Percentiles rank a stretch among this genome's conserved stretches.
Conservation (phyloP, 2,797 vertebrate genomes). For the Phrynocephalus guinanensis region DNA sequence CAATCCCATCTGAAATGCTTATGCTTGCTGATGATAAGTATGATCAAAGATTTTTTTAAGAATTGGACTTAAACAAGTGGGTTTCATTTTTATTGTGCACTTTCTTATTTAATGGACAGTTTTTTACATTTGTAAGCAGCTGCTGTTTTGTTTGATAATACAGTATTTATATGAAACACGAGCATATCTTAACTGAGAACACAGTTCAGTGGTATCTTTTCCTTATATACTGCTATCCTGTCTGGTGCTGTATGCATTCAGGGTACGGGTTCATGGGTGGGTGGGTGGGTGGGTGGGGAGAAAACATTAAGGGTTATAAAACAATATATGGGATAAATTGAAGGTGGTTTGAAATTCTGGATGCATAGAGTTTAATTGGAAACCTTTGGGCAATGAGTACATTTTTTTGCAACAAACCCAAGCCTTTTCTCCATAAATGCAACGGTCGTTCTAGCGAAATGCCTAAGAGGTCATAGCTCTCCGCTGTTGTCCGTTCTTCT, state of each 20-base stretch:
- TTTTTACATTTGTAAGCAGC: not conserved
- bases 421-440: not conserved
- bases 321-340: not conserved
- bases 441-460: too few species aligned
- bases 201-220: too few species aligned
- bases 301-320: not conserved
- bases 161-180: not conserved
- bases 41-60: not conserved
- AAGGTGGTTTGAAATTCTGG: not conserved
- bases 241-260: too few species aligned
- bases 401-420: too few species aligned
- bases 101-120: not conserved
- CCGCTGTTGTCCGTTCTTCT: constrained; percentile 41
- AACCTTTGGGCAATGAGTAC: not conserved
- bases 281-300: too few species aligned
- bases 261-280: not conserved
- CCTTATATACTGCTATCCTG: too few species aligned
- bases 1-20: too few species aligned
- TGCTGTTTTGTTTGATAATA: not conserved
- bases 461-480: not conserved
- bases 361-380: not conserved
- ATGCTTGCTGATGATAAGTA: not conserved
- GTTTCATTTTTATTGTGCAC: not conserved
- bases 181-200: not conserved
- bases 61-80: not conserved